Conservation (phyloP, 2,888 invertebrate species). For the Parnassius orleans region DNA sequence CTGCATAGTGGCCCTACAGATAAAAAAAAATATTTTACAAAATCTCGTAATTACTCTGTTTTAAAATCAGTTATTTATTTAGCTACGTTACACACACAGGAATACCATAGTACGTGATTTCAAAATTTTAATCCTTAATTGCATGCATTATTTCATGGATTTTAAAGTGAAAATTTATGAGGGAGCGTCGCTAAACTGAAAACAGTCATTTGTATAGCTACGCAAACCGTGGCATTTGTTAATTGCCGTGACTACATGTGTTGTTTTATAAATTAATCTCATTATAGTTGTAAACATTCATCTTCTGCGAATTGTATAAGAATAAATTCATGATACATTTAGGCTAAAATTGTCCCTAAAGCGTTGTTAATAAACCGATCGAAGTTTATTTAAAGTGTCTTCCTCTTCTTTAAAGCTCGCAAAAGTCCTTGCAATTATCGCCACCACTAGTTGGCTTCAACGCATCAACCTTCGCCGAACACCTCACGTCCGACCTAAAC, state of each 20-base stretch:
- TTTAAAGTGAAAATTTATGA: constrained; percentile 8
- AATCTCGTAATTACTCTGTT: too few species aligned
- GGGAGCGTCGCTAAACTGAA: constrained; percentile 4
- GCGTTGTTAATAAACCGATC: neutral
- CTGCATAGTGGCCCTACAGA: too few species aligned
- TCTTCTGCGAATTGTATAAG: too few species aligned
- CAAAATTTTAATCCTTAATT: constrained; percentile 4
- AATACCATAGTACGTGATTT: neutral
- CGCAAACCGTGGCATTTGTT: constrained; percentile 5
- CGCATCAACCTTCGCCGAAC: neutral
- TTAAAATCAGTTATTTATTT: neutral
- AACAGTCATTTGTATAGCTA: constrained; percentile 3
- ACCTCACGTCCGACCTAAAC: neutral
- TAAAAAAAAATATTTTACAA: too few species aligned
- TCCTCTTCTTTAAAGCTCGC: neutral
- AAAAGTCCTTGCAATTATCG: neutral
- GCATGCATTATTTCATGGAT: constrained; percentile 2
- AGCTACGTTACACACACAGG: neutral
- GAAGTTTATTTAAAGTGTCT: neutral
- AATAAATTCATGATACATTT: neutral
- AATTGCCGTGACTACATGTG: constrained; percentile 1
- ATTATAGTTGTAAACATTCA: neutral
- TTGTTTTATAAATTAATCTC: neutral
- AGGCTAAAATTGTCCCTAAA: neutral
- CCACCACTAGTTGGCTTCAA: neutral